Evolutionary conservation across 2,797 vertebrate species (phyloP).

Genomic region (Lateolabrax maculatus): DNA sequence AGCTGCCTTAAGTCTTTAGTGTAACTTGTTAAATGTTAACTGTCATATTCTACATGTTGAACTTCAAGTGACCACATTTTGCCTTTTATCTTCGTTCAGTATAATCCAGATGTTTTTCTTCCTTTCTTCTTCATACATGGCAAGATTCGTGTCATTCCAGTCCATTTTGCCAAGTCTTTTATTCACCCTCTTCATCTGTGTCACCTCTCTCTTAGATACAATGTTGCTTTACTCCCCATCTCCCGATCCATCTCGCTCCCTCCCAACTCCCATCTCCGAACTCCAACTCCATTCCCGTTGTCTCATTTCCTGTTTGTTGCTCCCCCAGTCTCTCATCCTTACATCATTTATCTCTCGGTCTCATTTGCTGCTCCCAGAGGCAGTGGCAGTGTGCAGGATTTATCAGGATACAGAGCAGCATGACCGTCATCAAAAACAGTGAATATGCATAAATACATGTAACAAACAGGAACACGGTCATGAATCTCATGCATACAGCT

Average conservation of each 20-base stretch:
- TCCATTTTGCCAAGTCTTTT: neutral
- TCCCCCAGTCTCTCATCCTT: constrained; percentile 28
- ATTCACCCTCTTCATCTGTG: constrained; percentile 7
- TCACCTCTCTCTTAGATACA: constrained; percentile 6
- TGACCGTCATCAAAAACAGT: constrained; percentile 21
- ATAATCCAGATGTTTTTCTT: neutral
- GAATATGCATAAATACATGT: neutral
- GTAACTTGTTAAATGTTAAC: neutral
- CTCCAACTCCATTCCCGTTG: constrained; percentile 28
- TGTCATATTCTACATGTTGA: neutral
- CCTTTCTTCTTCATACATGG: neutral
- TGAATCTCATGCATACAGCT: neutral
- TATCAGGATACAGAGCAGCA: constrained; percentile 36
- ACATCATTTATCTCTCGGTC: constrained; percentile 65
- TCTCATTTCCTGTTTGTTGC: constrained; percentile 62
- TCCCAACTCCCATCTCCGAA: constrained; percentile 35
- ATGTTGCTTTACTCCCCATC: constrained; percentile 8
- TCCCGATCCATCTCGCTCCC: constrained; percentile 30
- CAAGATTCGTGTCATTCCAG: neutral
- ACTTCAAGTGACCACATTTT: neutral
- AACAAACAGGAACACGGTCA: constrained; percentile 9
- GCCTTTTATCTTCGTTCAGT: neutral
- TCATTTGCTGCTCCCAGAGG: constrained; percentile 52
- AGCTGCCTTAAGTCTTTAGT: neutral
- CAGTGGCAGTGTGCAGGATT: constrained; percentile 47